Evolutionary conservation across 2,113 vertebrate genomes (phyloP), one percentile per base, ranked within the genome.

Genomic region (Myiagra hebetior): DNA sequence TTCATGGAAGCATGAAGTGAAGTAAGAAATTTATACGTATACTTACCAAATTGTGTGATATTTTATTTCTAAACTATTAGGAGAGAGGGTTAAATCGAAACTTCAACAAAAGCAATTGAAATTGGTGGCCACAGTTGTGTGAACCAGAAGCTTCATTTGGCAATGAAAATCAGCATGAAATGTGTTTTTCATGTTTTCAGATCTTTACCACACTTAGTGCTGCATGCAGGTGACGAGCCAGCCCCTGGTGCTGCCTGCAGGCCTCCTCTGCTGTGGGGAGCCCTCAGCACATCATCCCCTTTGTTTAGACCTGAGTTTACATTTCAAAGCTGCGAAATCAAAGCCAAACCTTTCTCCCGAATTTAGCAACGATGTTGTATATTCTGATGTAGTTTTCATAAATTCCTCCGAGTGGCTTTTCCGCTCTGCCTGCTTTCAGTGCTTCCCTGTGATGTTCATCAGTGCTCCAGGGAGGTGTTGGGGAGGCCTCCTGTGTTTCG

Each of bases 211-310:
- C 47, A 3, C 22, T 57, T 14, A 4, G 8, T 26, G 30, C 14
- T 41, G 35, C 5, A 3, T 7, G 0, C 5, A 7, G 47, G 68
- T 16, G 49, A 6, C 24, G 4, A 17, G 18, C 30, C 4, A 1
- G 6, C 49, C 77, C 55, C 59, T 49, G 31, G 42, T 56, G 77
- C 74, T 37, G 53, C 15, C 37, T 49, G 76, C 79, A 75, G 69
- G 22, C 30, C 27, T 2, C 10, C 30, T 57, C 11, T 41, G 64
- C 65, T 74, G 11, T 13, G 18, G 52, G 76, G 44, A 86, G 49
- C 75, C 53, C 69, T 39, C 50, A 24, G 92, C 60, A 4, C 60
- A 6, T 13, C 55, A 11, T 7, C 39, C 12, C 2, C 63, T 80
- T 73, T 9, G 11, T 33, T 87, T 46, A 39, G 28, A 9, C 26